phyloP scores from a whole-genome alignment of 2,113 vertebrate species.

The Paradoxurus hermaphroditus region DNA sequence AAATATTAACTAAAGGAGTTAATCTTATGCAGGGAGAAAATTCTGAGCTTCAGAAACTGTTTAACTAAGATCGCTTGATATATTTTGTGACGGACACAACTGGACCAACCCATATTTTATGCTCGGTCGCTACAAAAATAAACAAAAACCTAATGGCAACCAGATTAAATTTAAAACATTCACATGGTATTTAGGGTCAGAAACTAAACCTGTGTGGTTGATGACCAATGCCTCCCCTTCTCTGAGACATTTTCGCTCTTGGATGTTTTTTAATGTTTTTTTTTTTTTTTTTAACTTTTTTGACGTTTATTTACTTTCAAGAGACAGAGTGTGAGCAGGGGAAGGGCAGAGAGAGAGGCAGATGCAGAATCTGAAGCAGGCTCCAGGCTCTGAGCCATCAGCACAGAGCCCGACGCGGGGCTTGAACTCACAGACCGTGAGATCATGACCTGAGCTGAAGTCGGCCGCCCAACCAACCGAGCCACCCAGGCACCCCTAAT shows the following conservation, averaged over 20 bases:
- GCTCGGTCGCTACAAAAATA: conserved; percentile 30
- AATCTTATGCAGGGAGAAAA: conserved; percentile 24
- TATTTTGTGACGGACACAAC: conserved; percentile 26
- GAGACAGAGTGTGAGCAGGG: too few relatives aligned
- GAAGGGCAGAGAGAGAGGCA: too few relatives aligned
- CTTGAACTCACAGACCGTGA: too few relatives aligned
- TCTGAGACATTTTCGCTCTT: background rate
- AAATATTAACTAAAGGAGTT: conserved; percentile 40
- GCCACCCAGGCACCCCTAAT: too few relatives aligned
- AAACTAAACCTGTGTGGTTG: background rate
- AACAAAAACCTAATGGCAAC: background rate
- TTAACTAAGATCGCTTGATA: conserved; percentile 12
- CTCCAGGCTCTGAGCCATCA: too few relatives aligned
- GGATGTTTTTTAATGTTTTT: background rate
- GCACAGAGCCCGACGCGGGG: too few relatives aligned
- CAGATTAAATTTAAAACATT: conserved; percentile 27
- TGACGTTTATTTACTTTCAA: too few relatives aligned
- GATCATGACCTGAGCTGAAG: too few relatives aligned
- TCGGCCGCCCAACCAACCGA: too few relatives aligned
- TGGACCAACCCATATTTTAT: background rate
- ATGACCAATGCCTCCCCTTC: background rate
- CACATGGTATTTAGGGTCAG: background rate
- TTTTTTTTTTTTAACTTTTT: too few relatives aligned
- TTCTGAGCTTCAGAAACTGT: conserved; percentile 36
- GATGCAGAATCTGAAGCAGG: too few relatives aligned